phyloP scores from a whole-genome alignment of 2,797 vertebrate genomes.

The Gymnoscopelus braueri region DNA sequence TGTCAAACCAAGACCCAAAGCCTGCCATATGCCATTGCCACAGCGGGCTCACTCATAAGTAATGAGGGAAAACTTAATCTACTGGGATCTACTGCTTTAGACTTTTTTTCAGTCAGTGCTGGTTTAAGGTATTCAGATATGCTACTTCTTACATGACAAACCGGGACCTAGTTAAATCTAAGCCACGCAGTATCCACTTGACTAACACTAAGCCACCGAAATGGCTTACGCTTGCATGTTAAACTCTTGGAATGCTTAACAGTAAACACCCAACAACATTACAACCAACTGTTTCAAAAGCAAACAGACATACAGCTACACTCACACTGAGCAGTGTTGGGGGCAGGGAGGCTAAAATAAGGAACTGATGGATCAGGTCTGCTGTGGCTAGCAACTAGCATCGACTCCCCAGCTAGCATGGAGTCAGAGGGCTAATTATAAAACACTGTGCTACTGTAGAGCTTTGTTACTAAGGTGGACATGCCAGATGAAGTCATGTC shows the following conservation, averaged over 20 bases:
- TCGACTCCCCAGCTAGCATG: conserved; percentile 55
- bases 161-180: conserved; percentile 53
- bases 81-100: conserved; percentile 47
- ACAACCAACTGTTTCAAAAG: conserved; percentile 45
- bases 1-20: conserved; percentile 57
- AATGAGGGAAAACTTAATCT: conserved; percentile 55
- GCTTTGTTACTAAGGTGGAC: conserved; percentile 46
- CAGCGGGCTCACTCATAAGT: conserved; percentile 61
- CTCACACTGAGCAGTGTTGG: conserved; percentile 24
- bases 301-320: conserved; percentile 40
- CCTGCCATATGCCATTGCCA: conserved; percentile 56
- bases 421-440: conserved; percentile 66
- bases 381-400: conserved; percentile 50
- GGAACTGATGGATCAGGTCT: conserved; percentile 68
- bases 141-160: conserved; percentile 60
- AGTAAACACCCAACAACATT: conserved; percentile 54
- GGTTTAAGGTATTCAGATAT: conserved; percentile 50
- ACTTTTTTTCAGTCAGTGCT: conserved; percentile 50
- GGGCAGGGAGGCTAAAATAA: conserved; percentile 64
- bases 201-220: conserved; percentile 53
- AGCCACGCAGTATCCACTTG: conserved; percentile 48
- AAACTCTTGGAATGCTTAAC: conserved; percentile 53
- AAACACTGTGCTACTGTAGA: conserved; percentile 44
- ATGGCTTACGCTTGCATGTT: conserved; percentile 55
- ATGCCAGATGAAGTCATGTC: conserved; percentile 29